Percentiles rank a stretch among this genome's conserved stretches.
phyloP scores from a whole-genome alignment of 92 coral and sea anemone species.

The Epizoanthus rinbou region DNA sequence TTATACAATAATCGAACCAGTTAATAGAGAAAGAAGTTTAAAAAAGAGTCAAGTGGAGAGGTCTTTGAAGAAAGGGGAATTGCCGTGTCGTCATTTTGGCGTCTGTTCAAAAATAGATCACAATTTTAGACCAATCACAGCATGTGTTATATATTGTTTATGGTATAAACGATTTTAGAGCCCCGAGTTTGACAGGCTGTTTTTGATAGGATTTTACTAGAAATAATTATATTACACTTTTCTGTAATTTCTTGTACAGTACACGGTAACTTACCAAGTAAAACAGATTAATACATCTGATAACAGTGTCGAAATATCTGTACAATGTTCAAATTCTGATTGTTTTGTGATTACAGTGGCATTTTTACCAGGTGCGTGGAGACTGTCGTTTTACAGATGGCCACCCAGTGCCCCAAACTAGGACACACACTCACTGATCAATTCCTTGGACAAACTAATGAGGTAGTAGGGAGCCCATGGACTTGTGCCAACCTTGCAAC shows the following conservation, averaged over 20 bases:
- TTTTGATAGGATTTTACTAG: too few species aligned
- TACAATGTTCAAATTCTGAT: not conserved
- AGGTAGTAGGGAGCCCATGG: conserved; percentile 28
- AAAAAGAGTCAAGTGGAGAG: too few species aligned
- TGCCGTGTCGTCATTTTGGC: too few species aligned
- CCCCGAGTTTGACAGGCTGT: too few species aligned
- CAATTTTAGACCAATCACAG: too few species aligned
- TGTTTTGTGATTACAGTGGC: conserved; percentile 51
- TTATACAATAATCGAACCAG: too few species aligned
- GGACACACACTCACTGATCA: conserved; percentile 71
- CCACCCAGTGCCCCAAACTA: conserved; percentile 74
- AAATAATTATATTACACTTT: not conserved
- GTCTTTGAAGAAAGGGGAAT: too few species aligned
- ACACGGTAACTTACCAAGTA: not conserved
- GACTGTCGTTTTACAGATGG: conserved; percentile 76
- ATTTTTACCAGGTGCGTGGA: conserved; percentile 82
- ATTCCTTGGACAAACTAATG: conserved; percentile 66
- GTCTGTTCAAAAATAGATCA: too few species aligned
- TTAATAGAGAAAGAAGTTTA: too few species aligned
- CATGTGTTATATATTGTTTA: too few species aligned
- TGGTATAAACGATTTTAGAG: too few species aligned
- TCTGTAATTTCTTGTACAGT: not conserved
- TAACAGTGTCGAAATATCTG: not conserved
- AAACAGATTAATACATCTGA: too few species aligned
- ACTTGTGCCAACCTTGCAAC: conserved; percentile 52